Percentiles rank a stretch among this genome's conserved stretches.
Evolutionary conservation across 2,113 vertebrate species (phyloP).

Genomic region (Oxygymnocypris stewartii): DNA sequence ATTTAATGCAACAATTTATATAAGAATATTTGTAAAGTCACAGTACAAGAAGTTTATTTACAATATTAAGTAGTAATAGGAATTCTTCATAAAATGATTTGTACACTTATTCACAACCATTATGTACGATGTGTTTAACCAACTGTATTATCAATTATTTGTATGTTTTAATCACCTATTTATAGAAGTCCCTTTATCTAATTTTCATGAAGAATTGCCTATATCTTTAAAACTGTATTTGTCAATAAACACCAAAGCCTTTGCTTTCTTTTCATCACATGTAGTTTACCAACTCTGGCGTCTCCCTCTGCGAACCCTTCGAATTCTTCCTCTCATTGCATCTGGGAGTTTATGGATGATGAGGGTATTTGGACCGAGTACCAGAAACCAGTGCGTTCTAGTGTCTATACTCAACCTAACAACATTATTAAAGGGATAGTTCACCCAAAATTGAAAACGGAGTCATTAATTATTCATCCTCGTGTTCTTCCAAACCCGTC

Average conservation of each 20-base stretch:
- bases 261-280: not conserved
- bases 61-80: not conserved
- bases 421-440: not conserved
- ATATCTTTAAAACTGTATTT: not conserved
- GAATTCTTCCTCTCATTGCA: conserved; percentile 22
- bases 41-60: not conserved
- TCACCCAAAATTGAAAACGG: not conserved
- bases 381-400: conserved; percentile 62
- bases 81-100: too few species aligned
- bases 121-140: not conserved
- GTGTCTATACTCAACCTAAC: too few species aligned
- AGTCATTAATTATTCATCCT: too few species aligned
- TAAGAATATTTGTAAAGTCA: too few species aligned
- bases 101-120: too few species aligned
- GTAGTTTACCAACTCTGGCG: conserved; percentile 34
- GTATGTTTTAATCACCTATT: not conserved
- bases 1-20: too few species aligned
- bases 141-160: not conserved
- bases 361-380: conserved; percentile 68
- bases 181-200: not conserved
- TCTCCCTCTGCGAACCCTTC: conserved; percentile 1
- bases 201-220: not conserved
- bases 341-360: conserved; percentile 70
- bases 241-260: not conserved
- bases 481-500: too few species aligned